Evolutionary conservation across 2,113 vertebrate genomes (phyloP).

Genomic region (Austrofundulus limnaeus): DNA sequence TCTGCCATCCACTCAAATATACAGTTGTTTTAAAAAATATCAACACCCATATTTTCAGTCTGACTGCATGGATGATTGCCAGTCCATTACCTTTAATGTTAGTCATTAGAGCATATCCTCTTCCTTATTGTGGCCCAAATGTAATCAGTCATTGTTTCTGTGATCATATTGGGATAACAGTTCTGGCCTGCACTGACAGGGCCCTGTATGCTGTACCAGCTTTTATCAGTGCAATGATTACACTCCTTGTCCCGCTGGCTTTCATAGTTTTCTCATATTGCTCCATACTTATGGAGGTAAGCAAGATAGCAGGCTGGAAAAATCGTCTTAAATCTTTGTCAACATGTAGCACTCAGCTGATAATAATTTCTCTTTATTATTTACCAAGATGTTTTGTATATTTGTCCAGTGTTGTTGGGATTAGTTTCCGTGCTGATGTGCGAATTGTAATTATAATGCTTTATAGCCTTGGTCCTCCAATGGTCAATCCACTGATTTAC

Average conservation of each 20-base stretch:
- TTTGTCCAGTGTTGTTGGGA: conserved; percentile 46
- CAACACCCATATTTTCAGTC: conserved; percentile 45
- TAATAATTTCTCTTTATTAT: conserved; percentile 65
- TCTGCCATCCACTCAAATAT: conserved; percentile 68
- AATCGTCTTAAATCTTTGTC: conserved; percentile 60
- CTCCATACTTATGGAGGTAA: conserved; percentile 48
- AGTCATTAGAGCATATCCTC: conserved; percentile 56
- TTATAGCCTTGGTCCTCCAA: conserved; percentile 63
- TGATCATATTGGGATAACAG: conserved; percentile 64
- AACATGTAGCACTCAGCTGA: conserved; percentile 69
- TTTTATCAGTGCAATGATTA: conserved; percentile 44
- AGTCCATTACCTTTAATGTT: accelerated
- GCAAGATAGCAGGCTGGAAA: conserved; percentile 43
- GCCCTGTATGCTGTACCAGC: conserved; percentile 38
- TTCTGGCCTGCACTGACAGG: conserved; percentile 59
- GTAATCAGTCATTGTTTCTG: conserved; percentile 69
- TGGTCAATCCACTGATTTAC: conserved; percentile 72
- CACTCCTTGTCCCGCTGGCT: conserved; percentile 45
- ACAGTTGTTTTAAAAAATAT: conserved; percentile 42
- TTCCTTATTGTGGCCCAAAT: conserved; percentile 70
- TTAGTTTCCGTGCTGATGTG: conserved; percentile 47
- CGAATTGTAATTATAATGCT: conserved; percentile 60
- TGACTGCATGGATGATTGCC: conserved; percentile 37
- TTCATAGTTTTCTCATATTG: conserved; percentile 69
- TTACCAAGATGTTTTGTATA: conserved; percentile 71